Evolutionary conservation across 2,888 invertebrate species (phyloP).

Genomic region (Saturnia japonica): DNA sequence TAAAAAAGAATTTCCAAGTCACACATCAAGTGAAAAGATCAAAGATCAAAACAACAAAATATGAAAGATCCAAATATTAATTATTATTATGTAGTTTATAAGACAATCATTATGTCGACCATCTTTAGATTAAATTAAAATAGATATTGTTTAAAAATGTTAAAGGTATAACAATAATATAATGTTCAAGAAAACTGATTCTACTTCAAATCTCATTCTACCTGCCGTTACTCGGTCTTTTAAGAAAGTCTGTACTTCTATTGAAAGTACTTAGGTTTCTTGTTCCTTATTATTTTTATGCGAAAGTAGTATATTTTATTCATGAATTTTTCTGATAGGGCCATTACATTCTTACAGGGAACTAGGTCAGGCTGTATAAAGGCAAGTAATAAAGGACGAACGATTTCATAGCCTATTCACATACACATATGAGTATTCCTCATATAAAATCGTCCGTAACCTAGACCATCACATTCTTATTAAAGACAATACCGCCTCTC

Average conservation of each 20-base stretch:
- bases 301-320: constrained; percentile 3
- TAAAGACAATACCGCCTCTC: neutral
- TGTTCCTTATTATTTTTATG: neutral
- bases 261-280: neutral
- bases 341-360: constrained; percentile 13
- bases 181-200: neutral
- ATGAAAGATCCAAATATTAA: neutral
- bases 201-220: neutral
- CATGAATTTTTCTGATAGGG: neutral
- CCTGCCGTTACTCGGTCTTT: neutral
- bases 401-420: neutral
- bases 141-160: neutral
- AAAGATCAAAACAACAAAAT: no score
- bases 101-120: neutral
- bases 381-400: constrained; percentile 7
- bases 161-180: no score
- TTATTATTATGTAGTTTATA: neutral
- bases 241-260: neutral
- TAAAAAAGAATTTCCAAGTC: no score
- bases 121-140: neutral
- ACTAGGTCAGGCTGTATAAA: constrained; percentile 17
- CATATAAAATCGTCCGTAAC: neutral
- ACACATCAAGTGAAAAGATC: no score
- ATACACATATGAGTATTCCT: neutral
- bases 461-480: neutral